These are phyloP conservation scores for Mystacornis crossleyi DNA, from an alignment of 2,113 vertebrate species.

Conservation along the genomic window DNA sequence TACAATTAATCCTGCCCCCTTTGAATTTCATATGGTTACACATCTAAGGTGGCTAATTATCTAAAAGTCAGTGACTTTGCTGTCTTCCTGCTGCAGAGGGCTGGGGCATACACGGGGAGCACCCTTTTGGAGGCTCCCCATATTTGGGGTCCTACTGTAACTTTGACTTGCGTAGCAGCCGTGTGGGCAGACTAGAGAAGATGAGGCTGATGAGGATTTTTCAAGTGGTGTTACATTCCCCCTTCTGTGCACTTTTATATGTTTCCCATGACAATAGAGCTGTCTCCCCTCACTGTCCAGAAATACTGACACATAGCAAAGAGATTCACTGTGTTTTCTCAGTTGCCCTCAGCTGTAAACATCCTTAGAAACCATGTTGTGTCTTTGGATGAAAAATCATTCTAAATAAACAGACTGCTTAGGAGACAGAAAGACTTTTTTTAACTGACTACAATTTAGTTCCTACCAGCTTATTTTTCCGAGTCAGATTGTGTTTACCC, in stretches of 20 bases:
- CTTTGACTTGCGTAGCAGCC: neutral
- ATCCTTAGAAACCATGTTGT: conserved; percentile 27
- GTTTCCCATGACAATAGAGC: neutral
- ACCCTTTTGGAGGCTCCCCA: neutral
- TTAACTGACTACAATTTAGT: neutral
- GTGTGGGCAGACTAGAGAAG: neutral
- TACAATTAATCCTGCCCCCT: neutral
- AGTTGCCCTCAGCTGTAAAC: neutral
- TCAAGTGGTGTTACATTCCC: neutral
- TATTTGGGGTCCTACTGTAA: neutral
- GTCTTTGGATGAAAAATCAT: conserved; percentile 27
- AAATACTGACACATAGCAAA: neutral
- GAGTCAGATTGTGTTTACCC: neutral
- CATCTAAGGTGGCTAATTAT: neutral
- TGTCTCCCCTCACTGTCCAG: neutral
- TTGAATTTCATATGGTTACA: neutral
- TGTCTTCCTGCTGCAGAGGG: neutral
- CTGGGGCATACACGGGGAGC: fast-evolving
- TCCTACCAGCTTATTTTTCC: conserved; percentile 8
- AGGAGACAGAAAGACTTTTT: conserved; percentile 16
- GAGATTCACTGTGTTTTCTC: conserved; percentile 14
- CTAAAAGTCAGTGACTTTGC: neutral
- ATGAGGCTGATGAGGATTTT: neutral
- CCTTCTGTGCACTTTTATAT: neutral
- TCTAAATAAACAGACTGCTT: conserved; percentile 48